Base-by-base conservation (phyloP, 2,888 invertebrate genomes). In the Myopa tessellatipennis region DNA sequence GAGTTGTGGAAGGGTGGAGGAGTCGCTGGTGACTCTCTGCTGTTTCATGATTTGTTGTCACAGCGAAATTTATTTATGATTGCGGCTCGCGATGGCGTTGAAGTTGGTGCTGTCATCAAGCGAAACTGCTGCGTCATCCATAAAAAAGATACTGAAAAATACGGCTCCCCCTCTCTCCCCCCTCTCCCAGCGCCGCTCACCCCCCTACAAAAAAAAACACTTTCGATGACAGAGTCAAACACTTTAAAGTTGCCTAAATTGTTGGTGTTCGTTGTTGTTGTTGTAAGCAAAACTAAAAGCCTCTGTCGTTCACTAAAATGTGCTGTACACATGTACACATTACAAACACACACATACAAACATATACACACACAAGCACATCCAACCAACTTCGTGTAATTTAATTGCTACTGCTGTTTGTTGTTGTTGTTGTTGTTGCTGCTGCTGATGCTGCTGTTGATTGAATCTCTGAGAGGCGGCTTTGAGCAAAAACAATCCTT, bases 211-310 rank as follows among this genome's bases (percentile, higher is more conserved):
- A 26, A 26, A 26, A 26, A 26, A 26, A 26, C 26, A 26, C 26
- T 60, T 36, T 14, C 63, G 63, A 26, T 63, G 63, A 36, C 63
- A 36, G 12, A 26, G 34, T 36, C 34, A 12, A 36, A 12, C 63
- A 5, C 63, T 63, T 63, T 63, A 26, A 63, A 18, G 68, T 68
- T 68, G 68, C 45, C 68, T 45, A 68, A 68, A 40, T 50, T 68
- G 68, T 12, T 45, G 45, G 10, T 45, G 6, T 10, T 68, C 18
- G 18, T 68, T 45, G 68, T 36, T 68, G 68, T 68, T 68, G 68
- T 68, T 68, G 68, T 68, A 68, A 68, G 40, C 45, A 67, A 14
- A 67, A 38, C 38, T n/a, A 8, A 40, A 36, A n/a, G n/a, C 26
- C 26, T 26, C 26, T 26, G 26, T 26, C 26, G n/a, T 16, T 40